These are phyloP conservation scores for Leucoma salicis DNA, from an alignment of 2,888 invertebrate genomes.

Conservation along the genomic window DNA sequence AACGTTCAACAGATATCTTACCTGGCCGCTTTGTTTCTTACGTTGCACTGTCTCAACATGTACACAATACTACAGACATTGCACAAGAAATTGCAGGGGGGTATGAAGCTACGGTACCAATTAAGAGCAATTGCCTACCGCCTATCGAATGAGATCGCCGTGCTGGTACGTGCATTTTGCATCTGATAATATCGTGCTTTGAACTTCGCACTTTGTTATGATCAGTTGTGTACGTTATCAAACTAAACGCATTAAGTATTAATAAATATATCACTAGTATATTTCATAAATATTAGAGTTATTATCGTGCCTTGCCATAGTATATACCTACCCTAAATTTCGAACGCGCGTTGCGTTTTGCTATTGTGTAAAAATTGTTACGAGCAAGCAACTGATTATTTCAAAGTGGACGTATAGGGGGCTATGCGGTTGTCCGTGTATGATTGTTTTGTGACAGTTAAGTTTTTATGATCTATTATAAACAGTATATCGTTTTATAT, in stretches of 20 bases:
- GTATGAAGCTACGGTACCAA: slow-evolving; percentile 83
- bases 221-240: slow-evolving; percentile 13
- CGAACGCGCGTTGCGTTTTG: background rate
- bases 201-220: slow-evolving; percentile 21
- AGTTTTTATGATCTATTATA: too few relatives aligned
- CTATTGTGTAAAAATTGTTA: background rate
- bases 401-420: background rate
- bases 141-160: slow-evolving; percentile 68
- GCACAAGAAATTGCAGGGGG: slow-evolving; percentile 88
- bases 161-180: slow-evolving; percentile 64
- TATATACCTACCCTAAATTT: background rate
- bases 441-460: background rate
- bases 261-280: too few relatives aligned
- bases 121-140: slow-evolving; percentile 78
- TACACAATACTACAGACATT: slow-evolving; percentile 93
- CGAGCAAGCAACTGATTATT: background rate
- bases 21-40: slow-evolving; percentile 90
- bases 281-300: too few relatives aligned
- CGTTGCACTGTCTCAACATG: slow-evolving; percentile 94
- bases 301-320: too few relatives aligned
- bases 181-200: slow-evolving; percentile 21
- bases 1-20: slow-evolving; percentile 86
- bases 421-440: background rate
- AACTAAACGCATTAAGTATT: background rate
- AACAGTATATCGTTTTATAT: background rate